Evolutionary conservation across 2,888 invertebrate genomes (phyloP).

Genomic region (Ichneumon xanthorius): DNA sequence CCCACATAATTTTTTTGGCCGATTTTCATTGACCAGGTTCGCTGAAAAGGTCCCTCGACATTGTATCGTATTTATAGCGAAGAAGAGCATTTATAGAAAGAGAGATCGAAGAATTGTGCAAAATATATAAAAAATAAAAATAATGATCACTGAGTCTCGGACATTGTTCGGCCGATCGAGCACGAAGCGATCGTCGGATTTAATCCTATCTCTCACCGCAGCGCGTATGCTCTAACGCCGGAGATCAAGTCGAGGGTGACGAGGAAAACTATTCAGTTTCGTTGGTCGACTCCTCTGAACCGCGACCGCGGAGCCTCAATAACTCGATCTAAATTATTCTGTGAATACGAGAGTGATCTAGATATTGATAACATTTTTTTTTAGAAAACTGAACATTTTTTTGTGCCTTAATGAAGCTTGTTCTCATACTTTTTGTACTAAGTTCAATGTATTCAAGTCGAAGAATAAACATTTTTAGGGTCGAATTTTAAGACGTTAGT

Average conservation of each 20-base stretch:
- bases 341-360: not conserved
- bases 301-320: slow-evolving; percentile 36
- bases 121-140: not conserved
- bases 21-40: not conserved
- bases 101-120: slow-evolving; percentile 14
- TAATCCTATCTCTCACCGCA: slow-evolving; percentile 34
- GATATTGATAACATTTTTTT: not conserved
- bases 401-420: not conserved
- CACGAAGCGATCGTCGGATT: slow-evolving; percentile 65
- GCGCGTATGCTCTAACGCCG: slow-evolving; percentile 57
- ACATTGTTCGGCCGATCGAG: slow-evolving; percentile 69
- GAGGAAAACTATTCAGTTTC: slow-evolving; percentile 78
- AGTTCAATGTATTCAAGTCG: no score
- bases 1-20: slow-evolving; percentile 36
- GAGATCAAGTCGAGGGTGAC: slow-evolving; percentile 72
- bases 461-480: no score
- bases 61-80: not conserved
- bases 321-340: slow-evolving; percentile 10
- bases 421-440: no score
- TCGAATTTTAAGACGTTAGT: no score
- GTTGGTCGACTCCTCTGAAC: slow-evolving; percentile 63
- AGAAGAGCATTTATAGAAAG: slow-evolving; percentile 6
- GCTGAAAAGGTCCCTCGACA: no score
- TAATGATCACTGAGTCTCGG: slow-evolving; percentile 22
- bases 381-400: not conserved